Evolutionary conservation across 2,113 vertebrate species (phyloP).

Genomic region (Balaeniceps rex): DNA sequence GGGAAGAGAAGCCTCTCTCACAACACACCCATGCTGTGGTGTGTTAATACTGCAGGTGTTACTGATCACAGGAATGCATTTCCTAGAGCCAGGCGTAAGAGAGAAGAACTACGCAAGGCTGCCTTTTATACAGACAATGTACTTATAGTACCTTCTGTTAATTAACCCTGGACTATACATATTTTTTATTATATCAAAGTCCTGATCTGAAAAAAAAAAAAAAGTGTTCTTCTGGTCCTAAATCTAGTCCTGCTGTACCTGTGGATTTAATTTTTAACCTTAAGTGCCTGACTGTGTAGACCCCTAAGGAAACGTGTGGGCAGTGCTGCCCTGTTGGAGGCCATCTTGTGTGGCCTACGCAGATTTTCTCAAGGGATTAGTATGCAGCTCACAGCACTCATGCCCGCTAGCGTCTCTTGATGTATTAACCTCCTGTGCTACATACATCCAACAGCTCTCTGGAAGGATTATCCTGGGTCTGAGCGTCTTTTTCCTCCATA

Average conservation of each 20-base stretch:
- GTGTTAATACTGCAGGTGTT: not conserved
- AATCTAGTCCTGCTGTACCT: not conserved
- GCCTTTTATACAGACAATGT: not conserved
- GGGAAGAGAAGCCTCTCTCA: not conserved
- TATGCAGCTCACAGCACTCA: not conserved
- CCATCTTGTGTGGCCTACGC: not conserved
- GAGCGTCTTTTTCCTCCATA: not conserved
- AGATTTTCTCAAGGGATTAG: not conserved
- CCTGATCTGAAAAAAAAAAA: not conserved
- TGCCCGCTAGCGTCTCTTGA: not conserved
- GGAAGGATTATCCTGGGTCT: not conserved
- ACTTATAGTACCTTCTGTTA: not conserved
- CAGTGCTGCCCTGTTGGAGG: not conserved
- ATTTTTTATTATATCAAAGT: not conserved
- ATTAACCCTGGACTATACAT: not conserved
- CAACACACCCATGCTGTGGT: not conserved
- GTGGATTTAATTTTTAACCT: not conserved
- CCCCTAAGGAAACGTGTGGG: not conserved
- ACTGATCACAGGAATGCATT: not conserved
- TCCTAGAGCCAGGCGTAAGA: not conserved
- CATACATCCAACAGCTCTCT: not conserved
- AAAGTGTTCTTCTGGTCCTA: not conserved
- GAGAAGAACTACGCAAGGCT: not conserved
- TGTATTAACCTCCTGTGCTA: not conserved
- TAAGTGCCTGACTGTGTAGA: not conserved